Evolutionary conservation across 2,888 invertebrate genomes (phyloP).

Genomic region (Philereme transversata): DNA sequence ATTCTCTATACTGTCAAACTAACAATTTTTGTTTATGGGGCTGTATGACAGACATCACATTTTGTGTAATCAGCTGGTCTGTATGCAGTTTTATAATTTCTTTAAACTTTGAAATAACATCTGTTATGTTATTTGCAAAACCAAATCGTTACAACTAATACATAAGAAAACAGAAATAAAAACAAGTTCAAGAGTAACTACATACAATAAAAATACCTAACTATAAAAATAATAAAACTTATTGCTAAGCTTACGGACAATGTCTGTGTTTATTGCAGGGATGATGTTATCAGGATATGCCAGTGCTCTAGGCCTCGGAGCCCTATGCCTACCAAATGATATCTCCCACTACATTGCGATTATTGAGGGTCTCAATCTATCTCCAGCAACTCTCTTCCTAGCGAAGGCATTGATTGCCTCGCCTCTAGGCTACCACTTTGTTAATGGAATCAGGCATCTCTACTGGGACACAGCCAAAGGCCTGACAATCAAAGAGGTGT

Average conservation of each 20-base stretch:
- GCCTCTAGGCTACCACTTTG: constrained; percentile 92
- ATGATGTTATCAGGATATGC: constrained; percentile 83
- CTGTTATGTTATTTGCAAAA: too few relatives aligned
- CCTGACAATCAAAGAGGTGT: constrained; percentile 89
- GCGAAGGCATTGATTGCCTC: constrained; percentile 90
- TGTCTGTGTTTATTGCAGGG: constrained; percentile 65
- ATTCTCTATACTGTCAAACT: too few relatives aligned
- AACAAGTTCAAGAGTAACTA: too few relatives aligned
- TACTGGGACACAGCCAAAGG: constrained; percentile 92
- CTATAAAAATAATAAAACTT: too few relatives aligned
- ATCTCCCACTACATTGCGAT: constrained; percentile 85
- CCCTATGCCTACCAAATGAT: constrained; percentile 84
- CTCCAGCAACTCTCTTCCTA: constrained; percentile 81
- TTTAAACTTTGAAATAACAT: too few relatives aligned
- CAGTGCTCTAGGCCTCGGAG: constrained; percentile 84
- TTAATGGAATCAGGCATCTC: constrained; percentile 95
- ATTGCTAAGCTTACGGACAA: neutral
- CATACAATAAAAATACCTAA: too few relatives aligned
- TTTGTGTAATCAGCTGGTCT: too few relatives aligned
- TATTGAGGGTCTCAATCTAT: constrained; percentile 83
- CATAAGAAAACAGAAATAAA: too few relatives aligned
- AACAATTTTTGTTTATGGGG: too few relatives aligned
- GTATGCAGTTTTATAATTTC: too few relatives aligned
- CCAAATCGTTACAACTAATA: too few relatives aligned
- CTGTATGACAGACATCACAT: too few relatives aligned